Percentiles rank a stretch among this genome's conserved stretches.
Conservation (phyloP, 2,113 vertebrate species). For the Setophaga coronata region DNA sequence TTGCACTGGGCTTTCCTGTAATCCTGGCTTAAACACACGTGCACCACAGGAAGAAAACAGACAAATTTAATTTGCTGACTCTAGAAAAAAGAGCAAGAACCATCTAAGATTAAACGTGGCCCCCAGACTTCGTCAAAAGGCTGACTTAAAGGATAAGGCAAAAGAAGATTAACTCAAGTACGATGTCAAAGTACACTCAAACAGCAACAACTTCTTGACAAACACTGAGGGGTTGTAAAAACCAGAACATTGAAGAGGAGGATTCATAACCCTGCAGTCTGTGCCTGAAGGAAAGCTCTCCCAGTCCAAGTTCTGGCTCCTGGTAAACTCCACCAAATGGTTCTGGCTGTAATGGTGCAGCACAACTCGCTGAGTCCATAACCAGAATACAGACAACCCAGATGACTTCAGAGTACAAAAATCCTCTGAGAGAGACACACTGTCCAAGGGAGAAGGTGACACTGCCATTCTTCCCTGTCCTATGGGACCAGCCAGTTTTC, state of each 20-base stretch:
- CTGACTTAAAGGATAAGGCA: background rate
- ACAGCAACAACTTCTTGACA: conserved; percentile 31
- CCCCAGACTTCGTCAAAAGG: conserved; percentile 16
- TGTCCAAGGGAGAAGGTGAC: background rate
- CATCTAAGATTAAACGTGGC: background rate
- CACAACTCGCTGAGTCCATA: background rate
- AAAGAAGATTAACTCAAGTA: conserved; percentile 16
- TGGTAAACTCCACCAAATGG: background rate
- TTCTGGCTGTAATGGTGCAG: background rate
- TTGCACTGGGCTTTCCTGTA: background rate
- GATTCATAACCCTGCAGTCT: background rate
- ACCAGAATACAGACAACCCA: background rate
- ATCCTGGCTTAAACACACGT: conserved; percentile 16
- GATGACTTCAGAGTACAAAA: background rate
- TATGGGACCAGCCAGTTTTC: background rate
- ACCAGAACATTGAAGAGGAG: background rate
- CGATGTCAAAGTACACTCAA: conserved; percentile 37
- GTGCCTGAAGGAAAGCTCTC: background rate
- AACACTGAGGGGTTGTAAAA: conserved; percentile 23
- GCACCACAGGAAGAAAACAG: conserved; percentile 11
- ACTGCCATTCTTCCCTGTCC: background rate
- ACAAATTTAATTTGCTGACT: conserved; percentile 30
- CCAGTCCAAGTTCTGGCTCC: background rate
- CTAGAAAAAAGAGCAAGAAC: background rate
- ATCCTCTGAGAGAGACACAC: accelerated